Conservation (phyloP, 2,113 vertebrate genomes). For the Prolemur simus region DNA sequence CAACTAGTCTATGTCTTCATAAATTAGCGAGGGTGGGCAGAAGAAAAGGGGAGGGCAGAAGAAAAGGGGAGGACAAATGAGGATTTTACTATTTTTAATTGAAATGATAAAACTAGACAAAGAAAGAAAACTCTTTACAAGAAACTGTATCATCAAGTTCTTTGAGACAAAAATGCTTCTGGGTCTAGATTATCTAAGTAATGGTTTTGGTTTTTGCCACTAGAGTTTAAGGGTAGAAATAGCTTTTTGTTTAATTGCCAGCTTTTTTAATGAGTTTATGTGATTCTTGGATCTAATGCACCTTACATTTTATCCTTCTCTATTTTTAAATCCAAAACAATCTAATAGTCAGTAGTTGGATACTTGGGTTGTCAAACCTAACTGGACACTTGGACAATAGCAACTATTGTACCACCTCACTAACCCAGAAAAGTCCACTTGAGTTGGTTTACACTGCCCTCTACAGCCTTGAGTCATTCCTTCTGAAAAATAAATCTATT, state of each 20-base stretch:
- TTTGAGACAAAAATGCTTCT: constrained; percentile 14
- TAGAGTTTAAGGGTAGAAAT: background rate
- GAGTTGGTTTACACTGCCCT: constrained; percentile 67
- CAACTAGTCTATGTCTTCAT: background rate
- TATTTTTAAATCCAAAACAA: background rate
- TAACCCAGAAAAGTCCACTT: background rate
- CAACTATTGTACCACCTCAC: background rate
- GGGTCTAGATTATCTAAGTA: background rate
- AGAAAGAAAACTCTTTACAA: background rate
- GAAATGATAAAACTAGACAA: background rate
- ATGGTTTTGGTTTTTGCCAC: background rate
- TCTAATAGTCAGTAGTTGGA: background rate
- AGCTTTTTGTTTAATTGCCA: background rate
- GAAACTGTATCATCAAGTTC: constrained; percentile 12
- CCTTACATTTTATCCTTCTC: background rate
- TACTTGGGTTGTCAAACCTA: background rate
- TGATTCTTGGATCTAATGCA: background rate
- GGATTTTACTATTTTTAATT: background rate
- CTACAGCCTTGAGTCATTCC: constrained; percentile 52
- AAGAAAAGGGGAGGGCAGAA: background rate
- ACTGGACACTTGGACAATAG: background rate
- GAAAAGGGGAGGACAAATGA: background rate
- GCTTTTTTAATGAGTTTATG: background rate
- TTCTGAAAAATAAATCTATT: constrained; percentile 26
- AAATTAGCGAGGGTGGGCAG: background rate